These are phyloP conservation scores for Eunapius fragilis DNA, from an alignment of 37 sponge, comb jelly and placozoan genomes.

Conservation along the genomic window DNA sequence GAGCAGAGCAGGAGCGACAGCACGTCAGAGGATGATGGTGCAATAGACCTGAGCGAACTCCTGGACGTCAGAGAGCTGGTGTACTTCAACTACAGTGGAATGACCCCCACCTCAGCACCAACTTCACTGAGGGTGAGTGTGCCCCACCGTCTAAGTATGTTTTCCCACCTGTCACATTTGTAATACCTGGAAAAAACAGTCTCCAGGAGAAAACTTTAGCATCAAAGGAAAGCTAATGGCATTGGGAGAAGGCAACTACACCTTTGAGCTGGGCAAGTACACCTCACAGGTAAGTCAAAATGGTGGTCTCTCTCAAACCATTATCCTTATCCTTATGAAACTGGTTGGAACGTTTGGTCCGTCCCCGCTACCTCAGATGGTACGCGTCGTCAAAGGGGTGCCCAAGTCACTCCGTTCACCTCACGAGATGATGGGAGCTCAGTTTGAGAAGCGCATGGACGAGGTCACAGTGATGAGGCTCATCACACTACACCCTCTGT, in stretches of 20 bases:
- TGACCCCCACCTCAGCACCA: slow-evolving; percentile 15
- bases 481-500: neutral
- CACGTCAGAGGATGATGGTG: slow-evolving; percentile 64
- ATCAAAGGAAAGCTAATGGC: slow-evolving; percentile 58
- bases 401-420: neutral
- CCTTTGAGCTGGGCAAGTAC: slow-evolving; percentile 49
- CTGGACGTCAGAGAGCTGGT: slow-evolving; percentile 62
- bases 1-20: slow-evolving; percentile 46
- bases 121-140: slow-evolving; percentile 30
- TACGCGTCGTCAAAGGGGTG: neutral
- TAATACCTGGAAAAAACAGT: slow-evolving; percentile 16
- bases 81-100: slow-evolving; percentile 65
- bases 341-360: neutral
- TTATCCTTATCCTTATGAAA: neutral
- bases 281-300: slow-evolving; percentile 41
- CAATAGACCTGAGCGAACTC: slow-evolving; percentile 71
- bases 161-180: no score
- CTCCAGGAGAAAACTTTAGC: slow-evolving; percentile 61
- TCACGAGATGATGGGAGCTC: neutral
- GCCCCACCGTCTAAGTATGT: no score
- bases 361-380: neutral
- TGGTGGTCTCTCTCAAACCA: neutral
- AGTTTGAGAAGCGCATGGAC: neutral
- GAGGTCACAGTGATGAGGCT: neutral
- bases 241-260: slow-evolving; percentile 2